Evolutionary conservation across 2,113 vertebrate species (phyloP).

Genomic region (Cnemophilus loriae): DNA sequence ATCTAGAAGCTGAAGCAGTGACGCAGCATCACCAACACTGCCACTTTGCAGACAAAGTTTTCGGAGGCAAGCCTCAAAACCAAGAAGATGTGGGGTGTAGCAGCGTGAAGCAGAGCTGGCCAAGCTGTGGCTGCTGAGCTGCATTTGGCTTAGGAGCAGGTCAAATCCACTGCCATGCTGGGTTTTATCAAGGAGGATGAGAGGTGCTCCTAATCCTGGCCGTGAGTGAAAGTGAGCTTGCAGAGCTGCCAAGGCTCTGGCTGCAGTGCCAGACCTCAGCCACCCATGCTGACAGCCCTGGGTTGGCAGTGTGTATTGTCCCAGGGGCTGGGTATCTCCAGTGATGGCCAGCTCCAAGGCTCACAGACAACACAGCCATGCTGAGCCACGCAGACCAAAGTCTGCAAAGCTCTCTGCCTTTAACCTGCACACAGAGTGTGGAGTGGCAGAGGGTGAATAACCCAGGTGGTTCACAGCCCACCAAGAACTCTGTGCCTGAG

Average conservation of each 20-base stretch:
- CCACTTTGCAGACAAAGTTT: not conserved
- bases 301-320: accelerated
- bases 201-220: conserved; percentile 17
- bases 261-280: not conserved
- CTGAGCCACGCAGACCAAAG: not conserved
- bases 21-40: not conserved
- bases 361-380: not conserved
- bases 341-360: not conserved
- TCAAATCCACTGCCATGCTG: not conserved
- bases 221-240: not conserved
- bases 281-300: accelerated
- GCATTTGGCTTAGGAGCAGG: not conserved
- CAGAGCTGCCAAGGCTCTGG: not conserved
- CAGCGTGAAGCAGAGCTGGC: not conserved
- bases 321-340: not conserved
- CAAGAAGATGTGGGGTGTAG: not conserved
- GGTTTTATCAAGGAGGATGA: conserved; percentile 4
- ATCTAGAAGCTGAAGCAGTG: not conserved
- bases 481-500: not conserved
- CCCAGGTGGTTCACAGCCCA: not conserved
- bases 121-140: not conserved
- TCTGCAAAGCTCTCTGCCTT: not conserved
- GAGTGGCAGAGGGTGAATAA: not conserved
- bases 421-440: not conserved
- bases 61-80: not conserved